Conservation (phyloP, 2,888 invertebrate genomes). For the Digitonthophagus gazella region DNA sequence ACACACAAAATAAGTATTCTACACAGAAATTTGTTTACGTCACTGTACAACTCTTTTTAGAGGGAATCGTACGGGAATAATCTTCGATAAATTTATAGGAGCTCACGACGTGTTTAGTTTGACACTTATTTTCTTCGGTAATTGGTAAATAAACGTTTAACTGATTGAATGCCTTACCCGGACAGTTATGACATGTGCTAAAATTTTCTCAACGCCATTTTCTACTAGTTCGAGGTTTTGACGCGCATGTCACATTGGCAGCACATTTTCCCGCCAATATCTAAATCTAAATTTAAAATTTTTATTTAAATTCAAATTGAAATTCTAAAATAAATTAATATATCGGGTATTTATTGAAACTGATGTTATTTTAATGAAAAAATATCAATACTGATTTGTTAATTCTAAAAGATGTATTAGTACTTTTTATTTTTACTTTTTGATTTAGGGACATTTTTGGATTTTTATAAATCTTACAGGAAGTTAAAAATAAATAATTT, state of each 20-base stretch:
- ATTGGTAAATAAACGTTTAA: not conserved
- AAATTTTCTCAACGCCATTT: slow-evolving; percentile 48
- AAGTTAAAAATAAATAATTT: too few species aligned
- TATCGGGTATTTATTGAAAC: too few species aligned
- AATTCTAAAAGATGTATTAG: too few species aligned
- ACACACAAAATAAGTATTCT: not conserved
- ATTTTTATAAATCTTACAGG: too few species aligned
- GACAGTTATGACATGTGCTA: slow-evolving; percentile 50
- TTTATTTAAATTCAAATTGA: not conserved
- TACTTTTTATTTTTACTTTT: too few species aligned
- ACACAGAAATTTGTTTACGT: slow-evolving; percentile 43
- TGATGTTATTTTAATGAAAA: too few species aligned
- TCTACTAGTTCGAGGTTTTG: slow-evolving; percentile 25
- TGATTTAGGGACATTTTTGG: too few species aligned
- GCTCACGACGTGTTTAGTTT: slow-evolving; percentile 2
- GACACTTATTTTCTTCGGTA: slow-evolving; percentile 15
- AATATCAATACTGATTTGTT: too few species aligned
- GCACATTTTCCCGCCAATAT: slow-evolving; percentile 28
- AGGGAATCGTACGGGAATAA: not conserved
- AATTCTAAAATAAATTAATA: too few species aligned
- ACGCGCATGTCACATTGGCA: slow-evolving; percentile 26
- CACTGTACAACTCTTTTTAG: slow-evolving; percentile 30
- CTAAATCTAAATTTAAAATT: not conserved
- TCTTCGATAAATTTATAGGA: not conserved
- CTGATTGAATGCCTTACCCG: slow-evolving; percentile 42